These are phyloP conservation scores for Megathymus violae DNA, from an alignment of 1,140 invertebrate species.

Conservation along the genomic window DNA sequence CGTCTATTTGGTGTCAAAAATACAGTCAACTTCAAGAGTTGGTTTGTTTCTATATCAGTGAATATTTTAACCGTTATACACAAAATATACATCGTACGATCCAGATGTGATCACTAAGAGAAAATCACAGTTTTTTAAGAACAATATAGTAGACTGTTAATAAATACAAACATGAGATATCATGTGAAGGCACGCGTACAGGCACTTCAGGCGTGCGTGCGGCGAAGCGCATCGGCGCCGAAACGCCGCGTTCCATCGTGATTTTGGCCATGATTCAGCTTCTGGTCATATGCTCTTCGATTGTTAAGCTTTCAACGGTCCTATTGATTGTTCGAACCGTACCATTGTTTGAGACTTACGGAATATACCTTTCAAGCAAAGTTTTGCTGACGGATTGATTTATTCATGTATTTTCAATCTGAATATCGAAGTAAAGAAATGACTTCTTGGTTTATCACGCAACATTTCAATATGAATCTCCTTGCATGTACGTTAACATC, in stretches of 20 bases:
- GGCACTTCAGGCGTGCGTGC: slow-evolving; percentile 2
- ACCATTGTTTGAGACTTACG: slow-evolving; percentile 14
- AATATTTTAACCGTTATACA: too few relatives aligned
- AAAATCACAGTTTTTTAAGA: neutral
- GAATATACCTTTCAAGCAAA: neutral
- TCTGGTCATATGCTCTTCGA: slow-evolving; percentile 38
- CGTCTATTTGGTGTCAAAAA: too few relatives aligned
- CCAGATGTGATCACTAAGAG: too few relatives aligned
- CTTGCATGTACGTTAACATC: neutral
- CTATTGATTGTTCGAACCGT: slow-evolving; percentile 30
- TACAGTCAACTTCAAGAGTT: too few relatives aligned
- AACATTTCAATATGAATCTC: neutral
- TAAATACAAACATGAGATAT: neutral
- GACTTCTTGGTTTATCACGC: neutral
- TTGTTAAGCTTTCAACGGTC: slow-evolving; percentile 51
- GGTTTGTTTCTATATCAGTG: too few relatives aligned
- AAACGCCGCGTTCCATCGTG: slow-evolving; percentile 23
- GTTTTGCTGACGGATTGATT: too few relatives aligned
- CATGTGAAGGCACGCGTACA: slow-evolving; percentile 7
- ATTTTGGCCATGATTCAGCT: slow-evolving; percentile 51
- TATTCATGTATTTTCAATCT: neutral
- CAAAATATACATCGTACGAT: too few relatives aligned
- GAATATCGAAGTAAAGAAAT: neutral
- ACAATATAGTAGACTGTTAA: too few relatives aligned
- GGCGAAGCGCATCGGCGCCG: slow-evolving; percentile 28